These are phyloP conservation scores for Cremastinae sp. DNA, from an alignment of 2,888 invertebrate species.

Conservation along the genomic window DNA sequence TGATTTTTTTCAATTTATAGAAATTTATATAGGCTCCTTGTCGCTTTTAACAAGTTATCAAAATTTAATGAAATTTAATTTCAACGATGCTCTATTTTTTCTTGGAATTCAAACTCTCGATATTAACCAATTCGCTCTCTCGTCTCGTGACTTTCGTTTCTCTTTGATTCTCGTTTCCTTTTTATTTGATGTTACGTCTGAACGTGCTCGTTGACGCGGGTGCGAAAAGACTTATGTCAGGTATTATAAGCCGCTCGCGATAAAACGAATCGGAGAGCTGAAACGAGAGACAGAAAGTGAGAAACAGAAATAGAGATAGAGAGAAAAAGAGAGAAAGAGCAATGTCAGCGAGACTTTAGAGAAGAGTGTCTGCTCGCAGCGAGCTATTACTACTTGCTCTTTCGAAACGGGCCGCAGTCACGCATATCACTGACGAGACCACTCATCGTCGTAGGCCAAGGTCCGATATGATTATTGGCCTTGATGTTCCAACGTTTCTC, in stretches of 20 bases:
- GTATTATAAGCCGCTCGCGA: slow-evolving; percentile 4
- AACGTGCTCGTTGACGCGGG: slow-evolving; percentile 20
- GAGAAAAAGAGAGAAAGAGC: slow-evolving; percentile 13
- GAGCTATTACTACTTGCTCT: slow-evolving; percentile 49
- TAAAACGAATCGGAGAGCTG: background rate
- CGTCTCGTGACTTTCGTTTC: slow-evolving; percentile 7
- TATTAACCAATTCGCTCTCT: slow-evolving; percentile 4
- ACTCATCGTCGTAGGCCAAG: slow-evolving; percentile 40
- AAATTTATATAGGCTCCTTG: too few relatives aligned
- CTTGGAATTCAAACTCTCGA: slow-evolving; percentile 11
- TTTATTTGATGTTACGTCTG: background rate
- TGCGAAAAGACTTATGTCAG: slow-evolving; percentile 30
- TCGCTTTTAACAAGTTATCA: too few relatives aligned
- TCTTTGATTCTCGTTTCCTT: background rate
- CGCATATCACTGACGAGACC: slow-evolving; percentile 40
- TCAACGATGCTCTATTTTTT: too few relatives aligned
- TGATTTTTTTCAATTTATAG: too few relatives aligned
- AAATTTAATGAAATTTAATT: too few relatives aligned
- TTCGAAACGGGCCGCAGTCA: slow-evolving; percentile 54
- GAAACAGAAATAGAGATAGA: slow-evolving; percentile 1
- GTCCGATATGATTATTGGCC: slow-evolving; percentile 48
- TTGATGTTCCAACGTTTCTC: slow-evolving; percentile 29
- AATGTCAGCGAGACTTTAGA: slow-evolving; percentile 13
- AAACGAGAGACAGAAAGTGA: slow-evolving; percentile 11
- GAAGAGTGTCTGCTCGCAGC: slow-evolving; percentile 35